phyloP scores from a whole-genome alignment of 1,140 invertebrate species.

The Calycopis cecrops region DNA sequence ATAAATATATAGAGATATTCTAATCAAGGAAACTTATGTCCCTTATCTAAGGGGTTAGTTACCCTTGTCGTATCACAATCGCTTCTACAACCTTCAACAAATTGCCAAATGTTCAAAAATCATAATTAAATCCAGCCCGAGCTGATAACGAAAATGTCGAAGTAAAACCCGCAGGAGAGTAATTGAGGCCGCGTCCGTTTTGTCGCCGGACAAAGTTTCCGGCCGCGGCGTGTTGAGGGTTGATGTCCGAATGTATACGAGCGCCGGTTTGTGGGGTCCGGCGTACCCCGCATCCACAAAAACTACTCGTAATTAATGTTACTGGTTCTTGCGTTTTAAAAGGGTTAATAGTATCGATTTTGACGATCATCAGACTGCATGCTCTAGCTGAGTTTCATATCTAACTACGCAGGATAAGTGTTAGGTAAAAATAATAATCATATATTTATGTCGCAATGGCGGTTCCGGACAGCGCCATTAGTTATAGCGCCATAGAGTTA shows the following conservation, averaged over 20 bases:
- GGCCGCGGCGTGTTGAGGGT: neutral
- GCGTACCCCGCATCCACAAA: conserved; percentile 33
- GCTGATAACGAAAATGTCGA: neutral
- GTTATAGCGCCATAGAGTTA: no score
- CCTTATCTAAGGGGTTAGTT: no score
- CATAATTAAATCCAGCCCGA: neutral
- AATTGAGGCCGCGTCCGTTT: neutral
- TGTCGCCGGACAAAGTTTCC: neutral
- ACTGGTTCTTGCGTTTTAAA: conserved; percentile 17
- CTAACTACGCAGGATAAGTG: no score
- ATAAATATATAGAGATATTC: no score
- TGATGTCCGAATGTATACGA: conserved; percentile 46
- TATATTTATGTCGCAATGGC: no score
- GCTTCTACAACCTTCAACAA: neutral
- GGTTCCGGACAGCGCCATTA: conserved; percentile 22
- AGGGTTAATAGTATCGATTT: conserved; percentile 36
- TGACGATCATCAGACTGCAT: neutral
- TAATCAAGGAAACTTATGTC: no score
- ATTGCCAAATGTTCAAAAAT: neutral
- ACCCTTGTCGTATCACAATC: no score
- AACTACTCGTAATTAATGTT: conserved; percentile 9
- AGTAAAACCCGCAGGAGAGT: neutral
- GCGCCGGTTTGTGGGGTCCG: conserved; percentile 53
- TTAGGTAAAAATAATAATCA: no score
- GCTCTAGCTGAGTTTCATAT: no score